phyloP scores from a whole-genome alignment of 2,888 invertebrate species.

The Harpalus rubripes region DNA sequence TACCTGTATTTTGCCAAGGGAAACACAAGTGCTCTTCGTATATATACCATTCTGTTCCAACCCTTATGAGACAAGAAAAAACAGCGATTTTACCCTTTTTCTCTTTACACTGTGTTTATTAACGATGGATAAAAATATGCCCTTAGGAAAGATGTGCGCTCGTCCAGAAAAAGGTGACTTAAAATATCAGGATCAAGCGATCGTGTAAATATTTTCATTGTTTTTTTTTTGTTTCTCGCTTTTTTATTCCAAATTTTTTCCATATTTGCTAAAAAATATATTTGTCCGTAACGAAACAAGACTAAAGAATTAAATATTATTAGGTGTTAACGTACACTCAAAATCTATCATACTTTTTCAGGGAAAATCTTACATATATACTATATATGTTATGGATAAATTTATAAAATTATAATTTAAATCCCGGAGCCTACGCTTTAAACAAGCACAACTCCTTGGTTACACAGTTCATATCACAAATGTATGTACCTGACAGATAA shows the following conservation, averaged over 20 bases:
- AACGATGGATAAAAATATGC: constrained; percentile 30
- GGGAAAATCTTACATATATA: too few relatives aligned
- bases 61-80: constrained; percentile 24
- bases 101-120: constrained; percentile 36
- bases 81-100: constrained; percentile 25
- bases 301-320: neutral
- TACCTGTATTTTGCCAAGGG: constrained; percentile 44
- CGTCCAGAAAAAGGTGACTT: constrained; percentile 43
- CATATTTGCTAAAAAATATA: neutral
- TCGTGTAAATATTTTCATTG: constrained; percentile 32
- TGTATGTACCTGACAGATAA: too few relatives aligned
- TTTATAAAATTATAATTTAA: too few relatives aligned
- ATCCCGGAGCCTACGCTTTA: too few relatives aligned
- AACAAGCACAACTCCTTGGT: too few relatives aligned
- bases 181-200: neutral
- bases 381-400: too few relatives aligned
- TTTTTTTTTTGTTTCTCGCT: constrained; percentile 45
- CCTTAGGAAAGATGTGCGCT: constrained; percentile 18
- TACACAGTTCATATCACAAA: too few relatives aligned
- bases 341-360: too few relatives aligned
- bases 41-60: neutral
- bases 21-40: constrained; percentile 43
- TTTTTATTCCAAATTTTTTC: neutral
- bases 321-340: too few relatives aligned
- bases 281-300: neutral